Base-by-base conservation (phyloP, 2,888 invertebrate genomes). In the Volucella bombylans region DNA sequence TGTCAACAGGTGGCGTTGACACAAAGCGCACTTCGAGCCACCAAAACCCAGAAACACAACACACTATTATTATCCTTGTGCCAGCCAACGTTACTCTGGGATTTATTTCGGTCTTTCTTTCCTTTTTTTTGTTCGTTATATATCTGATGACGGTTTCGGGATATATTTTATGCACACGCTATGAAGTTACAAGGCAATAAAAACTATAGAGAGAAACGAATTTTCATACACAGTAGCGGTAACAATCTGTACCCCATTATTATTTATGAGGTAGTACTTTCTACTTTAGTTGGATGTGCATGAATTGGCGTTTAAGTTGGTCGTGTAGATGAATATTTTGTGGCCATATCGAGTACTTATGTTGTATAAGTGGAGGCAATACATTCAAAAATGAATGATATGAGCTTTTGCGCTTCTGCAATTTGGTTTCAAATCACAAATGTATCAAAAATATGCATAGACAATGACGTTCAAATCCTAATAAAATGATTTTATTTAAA, bases 1-100 rank as follows among this genome's bases (percentile, higher is more conserved):
- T 47, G 64, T 68, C 83, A 83, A 83, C 83, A 83, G 80, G 83
- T 83, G 62, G 79, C 73, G 69, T 69, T 74, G 61, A 82, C 55
- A 68, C 15, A 68, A 73, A 74, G 69, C 74, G 64, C 61, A 80
- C 74, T 69, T 65, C 11, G 23, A 47, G 38, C 54, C 74, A 12
- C 45, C 65, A 69, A 69, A 73, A 80, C 43, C 41, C 65, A 69
- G 61, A 79, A 80, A 43, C 50, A 62, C 59, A 50, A 10, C 62
- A 10, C 62, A 79, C 74, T 74, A 83, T 65, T 61, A 71, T 74
- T 80, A 83, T 83, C 65, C 80, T 83, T 80, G 69, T 74, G 47
- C 41, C 71, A 74, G 69, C 54, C 69, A 54, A 71, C 65, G 59
- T 49, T 64, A 59, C 49, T 49, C 50, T 72, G 47, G 43, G 1